These are phyloP conservation scores for Forbesichthys agassizii DNA, from an alignment of 2,113 vertebrate genomes.

Conservation along the genomic window DNA sequence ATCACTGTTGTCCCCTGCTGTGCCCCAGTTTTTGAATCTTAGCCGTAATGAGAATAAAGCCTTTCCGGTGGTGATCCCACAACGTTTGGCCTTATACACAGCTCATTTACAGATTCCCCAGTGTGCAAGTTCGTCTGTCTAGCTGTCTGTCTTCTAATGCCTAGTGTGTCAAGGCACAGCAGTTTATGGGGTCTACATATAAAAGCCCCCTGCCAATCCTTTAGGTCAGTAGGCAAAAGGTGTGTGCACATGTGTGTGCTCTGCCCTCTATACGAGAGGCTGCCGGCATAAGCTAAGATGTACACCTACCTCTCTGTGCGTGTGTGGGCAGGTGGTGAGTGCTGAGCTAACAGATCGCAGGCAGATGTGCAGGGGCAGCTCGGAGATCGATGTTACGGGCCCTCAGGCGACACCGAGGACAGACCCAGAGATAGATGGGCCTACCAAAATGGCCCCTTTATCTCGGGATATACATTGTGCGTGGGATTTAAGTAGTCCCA, in stretches of 20 bases:
- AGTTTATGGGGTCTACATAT: conserved; percentile 3
- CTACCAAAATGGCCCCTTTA: conserved; percentile 30
- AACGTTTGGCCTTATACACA: conserved; percentile 41
- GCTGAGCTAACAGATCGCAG: conserved; percentile 44
- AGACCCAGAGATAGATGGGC: conserved; percentile 29
- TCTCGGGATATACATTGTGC: neutral
- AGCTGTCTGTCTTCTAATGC: neutral
- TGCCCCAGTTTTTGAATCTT: conserved; percentile 63
- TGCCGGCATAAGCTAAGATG: too few species aligned
- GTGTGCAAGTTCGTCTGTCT: conserved; percentile 14
- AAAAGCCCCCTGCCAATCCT: too few species aligned
- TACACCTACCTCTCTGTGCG: neutral
- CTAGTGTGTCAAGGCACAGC: neutral
- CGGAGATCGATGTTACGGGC: conserved; percentile 33
- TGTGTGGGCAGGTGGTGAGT: conserved; percentile 18
- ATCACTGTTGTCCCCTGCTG: conserved; percentile 61
- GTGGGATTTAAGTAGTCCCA: conserved; percentile 2
- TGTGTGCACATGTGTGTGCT: neutral
- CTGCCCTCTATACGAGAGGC: neutral
- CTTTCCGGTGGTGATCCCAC: conserved; percentile 38
- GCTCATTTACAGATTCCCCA: conserved; percentile 38
- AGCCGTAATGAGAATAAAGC: conserved; percentile 53
- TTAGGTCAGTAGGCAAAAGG: neutral
- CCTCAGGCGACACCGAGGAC: conserved; percentile 20
- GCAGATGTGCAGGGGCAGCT: conserved; percentile 43